phyloP scores from a whole-genome alignment of 2,113 vertebrate genomes.

The Charadrius vociferus region DNA sequence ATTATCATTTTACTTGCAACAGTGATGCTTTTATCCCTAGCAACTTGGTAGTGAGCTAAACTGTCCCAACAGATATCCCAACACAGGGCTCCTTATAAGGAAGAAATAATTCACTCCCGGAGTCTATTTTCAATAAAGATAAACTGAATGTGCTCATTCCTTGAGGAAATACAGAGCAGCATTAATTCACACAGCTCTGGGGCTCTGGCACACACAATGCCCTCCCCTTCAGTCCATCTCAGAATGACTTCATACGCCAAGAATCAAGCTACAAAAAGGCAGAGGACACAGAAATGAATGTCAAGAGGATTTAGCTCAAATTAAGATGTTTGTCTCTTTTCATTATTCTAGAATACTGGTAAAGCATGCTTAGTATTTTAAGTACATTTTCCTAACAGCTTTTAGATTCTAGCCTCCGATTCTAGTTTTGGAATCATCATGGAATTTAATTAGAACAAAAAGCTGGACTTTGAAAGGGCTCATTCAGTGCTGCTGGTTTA shows the following conservation, averaged over 20 bases:
- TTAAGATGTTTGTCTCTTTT: slow-evolving; percentile 17
- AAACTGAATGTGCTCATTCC: slow-evolving; percentile 20
- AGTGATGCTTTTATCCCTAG: background rate
- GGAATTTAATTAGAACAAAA: slow-evolving; percentile 56
- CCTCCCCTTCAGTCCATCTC: background rate
- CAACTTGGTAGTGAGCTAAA: background rate
- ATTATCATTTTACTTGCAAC: background rate
- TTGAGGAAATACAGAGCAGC: slow-evolving; percentile 30
- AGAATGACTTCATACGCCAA: slow-evolving; percentile 22
- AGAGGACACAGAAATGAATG: slow-evolving; percentile 42
- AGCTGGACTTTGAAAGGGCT: slow-evolving; percentile 24
- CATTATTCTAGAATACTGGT: background rate
- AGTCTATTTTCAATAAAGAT: slow-evolving; percentile 1
- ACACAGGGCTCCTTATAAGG: slow-evolving; percentile 15
- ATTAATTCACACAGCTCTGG: background rate
- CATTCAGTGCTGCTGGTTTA: background rate
- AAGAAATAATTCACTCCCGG: slow-evolving; percentile 33
- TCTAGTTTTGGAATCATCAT: slow-evolving; percentile 47
- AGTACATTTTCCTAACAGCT: slow-evolving; percentile 40
- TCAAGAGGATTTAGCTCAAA: slow-evolving; percentile 10
- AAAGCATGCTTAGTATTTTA: slow-evolving; percentile 38
- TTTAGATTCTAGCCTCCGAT: background rate
- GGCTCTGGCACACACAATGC: background rate
- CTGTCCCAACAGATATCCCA: background rate
- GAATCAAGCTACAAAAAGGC: slow-evolving; percentile 41